Evolutionary conservation across 2,113 vertebrate genomes (phyloP).

Genomic region (Alexandromys fortis): DNA sequence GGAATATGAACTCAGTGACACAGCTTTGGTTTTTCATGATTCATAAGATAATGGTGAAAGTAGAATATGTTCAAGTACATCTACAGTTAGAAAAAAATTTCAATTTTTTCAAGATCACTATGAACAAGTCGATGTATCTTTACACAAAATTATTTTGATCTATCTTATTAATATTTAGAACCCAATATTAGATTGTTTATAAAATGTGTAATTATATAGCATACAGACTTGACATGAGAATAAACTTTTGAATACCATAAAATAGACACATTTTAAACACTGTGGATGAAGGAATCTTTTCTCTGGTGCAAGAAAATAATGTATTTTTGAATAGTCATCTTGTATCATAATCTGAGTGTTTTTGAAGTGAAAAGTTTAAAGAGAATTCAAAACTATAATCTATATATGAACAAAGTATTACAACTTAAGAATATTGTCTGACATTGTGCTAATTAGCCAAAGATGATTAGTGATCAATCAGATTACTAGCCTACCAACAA

Average conservation of each 20-base stretch:
- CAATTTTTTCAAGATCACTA: neutral
- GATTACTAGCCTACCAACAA: neutral
- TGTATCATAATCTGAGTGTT: neutral
- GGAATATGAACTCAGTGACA: neutral
- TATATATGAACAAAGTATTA: neutral
- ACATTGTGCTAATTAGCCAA: neutral
- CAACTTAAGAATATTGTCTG: neutral
- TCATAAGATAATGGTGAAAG: neutral
- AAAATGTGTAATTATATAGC: too few species aligned
- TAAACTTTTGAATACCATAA: neutral
- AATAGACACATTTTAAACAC: neutral
- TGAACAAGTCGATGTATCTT: neutral
- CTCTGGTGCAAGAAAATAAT: neutral
- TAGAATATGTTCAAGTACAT: neutral
- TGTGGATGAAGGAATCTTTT: neutral
- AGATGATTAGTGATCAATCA: neutral
- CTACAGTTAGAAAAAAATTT: neutral
- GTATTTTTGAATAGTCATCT: neutral
- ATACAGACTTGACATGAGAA: neutral
- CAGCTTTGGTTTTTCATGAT: neutral
- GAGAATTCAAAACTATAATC: too few species aligned
- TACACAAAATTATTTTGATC: neutral
- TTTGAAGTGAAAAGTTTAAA: neutral
- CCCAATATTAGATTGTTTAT: neutral
- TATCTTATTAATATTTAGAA: neutral